A percentile compares a stretch with the other conserved stretches of the same genome.
Evolutionary conservation across 2,797 vertebrate genomes (phyloP).

Genomic region (Pseudochromis fuscus): DNA sequence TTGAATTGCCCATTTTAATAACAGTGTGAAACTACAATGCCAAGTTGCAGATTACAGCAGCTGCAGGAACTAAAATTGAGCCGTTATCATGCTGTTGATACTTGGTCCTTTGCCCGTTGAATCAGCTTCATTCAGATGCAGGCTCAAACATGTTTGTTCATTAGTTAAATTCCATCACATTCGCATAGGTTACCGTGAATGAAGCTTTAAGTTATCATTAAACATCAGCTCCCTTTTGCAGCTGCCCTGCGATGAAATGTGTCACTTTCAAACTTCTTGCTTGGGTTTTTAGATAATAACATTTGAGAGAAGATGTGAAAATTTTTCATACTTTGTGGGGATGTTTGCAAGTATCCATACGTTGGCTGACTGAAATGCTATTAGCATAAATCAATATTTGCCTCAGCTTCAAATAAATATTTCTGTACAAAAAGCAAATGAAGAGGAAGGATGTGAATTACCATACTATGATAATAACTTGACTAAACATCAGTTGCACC

Average conservation of each 20-base stretch:
- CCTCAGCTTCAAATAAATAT: slow-evolving; percentile 37
- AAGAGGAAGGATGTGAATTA: slow-evolving; percentile 34
- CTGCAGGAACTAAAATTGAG: slow-evolving; percentile 36
- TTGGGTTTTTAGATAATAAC: neutral
- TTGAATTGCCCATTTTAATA: slow-evolving; percentile 36
- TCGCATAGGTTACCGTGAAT: slow-evolving; percentile 12
- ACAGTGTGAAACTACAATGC: slow-evolving; percentile 20
- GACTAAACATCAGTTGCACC: slow-evolving; percentile 37
- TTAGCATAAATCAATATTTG: slow-evolving; percentile 61
- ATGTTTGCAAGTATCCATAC: slow-evolving; percentile 47
- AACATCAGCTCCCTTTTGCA: neutral
- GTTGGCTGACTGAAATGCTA: slow-evolving; percentile 47
- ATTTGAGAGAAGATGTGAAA: slow-evolving; percentile 20
- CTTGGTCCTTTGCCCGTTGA: slow-evolving; percentile 28
- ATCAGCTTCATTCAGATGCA: slow-evolving; percentile 28
- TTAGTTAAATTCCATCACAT: slow-evolving; percentile 45
- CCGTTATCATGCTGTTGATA: slow-evolving; percentile 31
- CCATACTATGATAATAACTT: slow-evolving; percentile 36
- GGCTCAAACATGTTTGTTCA: slow-evolving; percentile 25
- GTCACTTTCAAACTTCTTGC: slow-evolving; percentile 8
- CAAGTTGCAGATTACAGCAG: slow-evolving; percentile 12
- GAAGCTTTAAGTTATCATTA: neutral
- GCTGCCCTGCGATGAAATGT: slow-evolving; percentile 14
- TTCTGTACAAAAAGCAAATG: slow-evolving; percentile 43
- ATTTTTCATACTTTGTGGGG: slow-evolving; percentile 42